A percentile compares a stretch with the other conserved stretches of the same genome.
phyloP scores from a whole-genome alignment of 2,113 vertebrate genomes.

The Zeus faber region DNA sequence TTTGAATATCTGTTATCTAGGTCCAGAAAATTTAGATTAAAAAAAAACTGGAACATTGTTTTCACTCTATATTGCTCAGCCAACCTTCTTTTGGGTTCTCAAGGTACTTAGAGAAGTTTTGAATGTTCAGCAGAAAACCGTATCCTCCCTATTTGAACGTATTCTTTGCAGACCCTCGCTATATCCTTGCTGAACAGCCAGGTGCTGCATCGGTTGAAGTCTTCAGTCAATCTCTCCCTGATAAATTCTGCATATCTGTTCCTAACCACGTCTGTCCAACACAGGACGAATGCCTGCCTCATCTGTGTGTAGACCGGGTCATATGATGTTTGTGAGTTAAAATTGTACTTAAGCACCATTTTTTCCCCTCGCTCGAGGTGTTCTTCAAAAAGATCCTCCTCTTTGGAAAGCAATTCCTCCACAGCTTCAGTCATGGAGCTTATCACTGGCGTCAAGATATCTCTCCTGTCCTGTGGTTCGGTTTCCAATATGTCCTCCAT shows the following conservation, averaged over 20 bases:
- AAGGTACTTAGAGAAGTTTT: too few species aligned
- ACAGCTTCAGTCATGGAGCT: constrained; percentile 4
- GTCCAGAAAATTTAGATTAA: too few species aligned
- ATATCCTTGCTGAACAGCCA: constrained; percentile 43
- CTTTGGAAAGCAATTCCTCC: constrained; percentile 17
- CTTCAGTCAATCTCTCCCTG: constrained; percentile 40
- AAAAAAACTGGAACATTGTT: too few species aligned
- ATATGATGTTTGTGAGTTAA: constrained; percentile 22
- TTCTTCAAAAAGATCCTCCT: constrained; percentile 2
- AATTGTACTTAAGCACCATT: constrained; percentile 16
- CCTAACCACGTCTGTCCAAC: constrained; percentile 43
- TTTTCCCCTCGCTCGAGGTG: constrained; percentile 21
- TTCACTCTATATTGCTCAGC: too few species aligned
- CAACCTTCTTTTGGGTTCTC: too few species aligned
- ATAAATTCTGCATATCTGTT: constrained; percentile 39
- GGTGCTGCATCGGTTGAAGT: constrained; percentile 42
- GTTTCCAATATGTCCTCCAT: constrained; percentile 19
- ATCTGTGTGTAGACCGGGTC: constrained; percentile 15
- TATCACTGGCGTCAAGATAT: constrained; percentile 6
- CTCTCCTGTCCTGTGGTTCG: constrained; percentile 23
- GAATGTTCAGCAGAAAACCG: constrained; percentile 16
- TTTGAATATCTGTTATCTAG: too few species aligned
- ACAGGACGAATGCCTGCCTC: constrained; percentile 36
- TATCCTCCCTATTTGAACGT: constrained; percentile 45
- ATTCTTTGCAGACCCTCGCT: constrained; percentile 5